Evolutionary conservation across 2,797 vertebrate genomes (phyloP).

Genomic region (Darevskia nairensis): DNA sequence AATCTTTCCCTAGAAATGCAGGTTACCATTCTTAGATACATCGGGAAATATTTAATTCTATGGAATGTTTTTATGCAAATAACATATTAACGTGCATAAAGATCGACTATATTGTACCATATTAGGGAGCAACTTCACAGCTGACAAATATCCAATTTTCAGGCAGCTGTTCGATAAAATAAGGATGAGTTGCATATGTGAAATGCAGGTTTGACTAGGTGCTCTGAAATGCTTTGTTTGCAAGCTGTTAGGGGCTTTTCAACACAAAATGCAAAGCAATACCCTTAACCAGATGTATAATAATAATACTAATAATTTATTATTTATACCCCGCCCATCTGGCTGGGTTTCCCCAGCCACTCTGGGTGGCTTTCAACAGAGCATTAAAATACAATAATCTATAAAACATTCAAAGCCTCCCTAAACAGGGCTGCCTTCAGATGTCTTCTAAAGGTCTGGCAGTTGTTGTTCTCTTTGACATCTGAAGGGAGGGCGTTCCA

Average conservation of each 20-base stretch:
- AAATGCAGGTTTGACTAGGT: background rate
- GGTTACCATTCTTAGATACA: background rate
- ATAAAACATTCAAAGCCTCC: too few relatives aligned
- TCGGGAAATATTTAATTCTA: conserved; percentile 16
- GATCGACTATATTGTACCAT: background rate
- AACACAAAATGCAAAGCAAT: background rate
- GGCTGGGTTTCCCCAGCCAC: too few relatives aligned
- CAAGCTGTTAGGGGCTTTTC: background rate
- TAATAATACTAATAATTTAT: too few relatives aligned
- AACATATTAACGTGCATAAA: conserved; percentile 9
- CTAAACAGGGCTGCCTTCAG: too few relatives aligned
- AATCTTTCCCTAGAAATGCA: background rate
- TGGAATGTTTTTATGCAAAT: conserved; percentile 21
- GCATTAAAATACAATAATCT: too few relatives aligned
- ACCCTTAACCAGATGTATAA: background rate
- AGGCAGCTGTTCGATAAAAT: background rate
- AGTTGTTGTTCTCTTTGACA: too few relatives aligned
- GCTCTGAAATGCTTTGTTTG: background rate
- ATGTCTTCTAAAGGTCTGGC: too few relatives aligned
- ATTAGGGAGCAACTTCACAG: background rate
- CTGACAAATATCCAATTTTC: background rate
- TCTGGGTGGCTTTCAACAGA: too few relatives aligned
- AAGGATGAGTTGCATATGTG: background rate
- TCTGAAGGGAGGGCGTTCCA: too few relatives aligned
- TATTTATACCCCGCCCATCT: too few relatives aligned